Evolutionary conservation across 2,888 invertebrate species (phyloP).

Genomic region (Dryobotodes eremita): DNA sequence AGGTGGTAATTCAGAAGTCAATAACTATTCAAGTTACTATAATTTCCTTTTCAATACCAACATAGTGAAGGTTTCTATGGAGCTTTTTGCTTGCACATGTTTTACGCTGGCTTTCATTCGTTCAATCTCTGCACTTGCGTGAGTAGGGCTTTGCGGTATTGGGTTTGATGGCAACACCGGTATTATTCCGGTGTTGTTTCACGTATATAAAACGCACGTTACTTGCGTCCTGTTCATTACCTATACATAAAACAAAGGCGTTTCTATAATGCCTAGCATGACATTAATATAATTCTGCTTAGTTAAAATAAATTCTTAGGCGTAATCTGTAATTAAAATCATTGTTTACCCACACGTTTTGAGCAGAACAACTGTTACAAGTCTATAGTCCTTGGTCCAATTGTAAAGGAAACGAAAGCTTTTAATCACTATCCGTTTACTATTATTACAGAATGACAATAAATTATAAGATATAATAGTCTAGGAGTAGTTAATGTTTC

Average conservation of each 20-base stretch:
- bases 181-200: neutral
- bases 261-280: conserved; percentile 21
- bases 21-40: conserved; percentile 17
- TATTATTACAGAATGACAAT: conserved; percentile 74
- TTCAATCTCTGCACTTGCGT: neutral
- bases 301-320: conserved; percentile 57
- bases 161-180: neutral
- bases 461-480: conserved; percentile 72
- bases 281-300: conserved; percentile 36
- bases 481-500: conserved; percentile 42
- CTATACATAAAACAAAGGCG: conserved; percentile 29
- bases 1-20: conserved; percentile 44
- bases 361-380: conserved; percentile 52
- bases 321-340: conserved; percentile 70
- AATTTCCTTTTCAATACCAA: conserved; percentile 17
- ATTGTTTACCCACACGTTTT: conserved; percentile 69
- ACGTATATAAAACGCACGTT: neutral
- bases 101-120: neutral
- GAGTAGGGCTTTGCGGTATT: neutral
- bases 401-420: conserved; percentile 77
- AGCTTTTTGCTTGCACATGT: neutral
- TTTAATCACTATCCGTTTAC: conserved; percentile 74
- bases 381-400: conserved; percentile 79
- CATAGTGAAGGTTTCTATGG: neutral
- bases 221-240: conserved; percentile 14